Conservation (phyloP, 2,888 invertebrate species). For the Malthinus seriepunctatus region DNA sequence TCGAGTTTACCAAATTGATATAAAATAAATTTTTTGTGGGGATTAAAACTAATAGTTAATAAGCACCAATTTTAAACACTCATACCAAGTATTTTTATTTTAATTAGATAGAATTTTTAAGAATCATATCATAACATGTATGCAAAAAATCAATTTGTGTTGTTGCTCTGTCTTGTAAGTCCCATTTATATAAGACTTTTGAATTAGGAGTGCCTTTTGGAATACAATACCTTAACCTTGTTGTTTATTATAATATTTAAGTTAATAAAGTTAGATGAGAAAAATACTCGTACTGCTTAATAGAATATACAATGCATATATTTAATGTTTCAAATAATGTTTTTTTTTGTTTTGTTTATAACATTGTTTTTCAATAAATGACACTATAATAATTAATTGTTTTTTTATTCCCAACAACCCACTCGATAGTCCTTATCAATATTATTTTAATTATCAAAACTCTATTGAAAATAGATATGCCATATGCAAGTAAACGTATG, state of each 20-base stretch:
- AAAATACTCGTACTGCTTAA: conserved; percentile 32
- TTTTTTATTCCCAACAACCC: neutral
- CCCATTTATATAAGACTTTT: conserved; percentile 38
- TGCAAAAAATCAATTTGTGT: conserved; percentile 8
- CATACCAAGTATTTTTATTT: too few relatives aligned
- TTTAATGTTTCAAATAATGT: conserved; percentile 33
- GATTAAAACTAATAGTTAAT: too few relatives aligned
- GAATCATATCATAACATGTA: neutral
- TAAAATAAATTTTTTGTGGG: too few relatives aligned
- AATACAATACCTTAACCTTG: conserved; percentile 43
- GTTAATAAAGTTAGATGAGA: conserved; percentile 36
- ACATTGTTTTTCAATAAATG: conserved; percentile 51
- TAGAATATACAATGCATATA: conserved; percentile 29
- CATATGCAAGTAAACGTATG: too few relatives aligned
- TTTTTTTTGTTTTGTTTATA: conserved; percentile 43
- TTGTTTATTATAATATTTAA: conserved; percentile 38
- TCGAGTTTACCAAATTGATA: neutral
- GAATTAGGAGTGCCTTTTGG: conserved; percentile 53
- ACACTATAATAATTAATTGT: conserved; percentile 37
- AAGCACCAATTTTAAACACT: too few relatives aligned
- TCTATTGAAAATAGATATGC: too few relatives aligned
- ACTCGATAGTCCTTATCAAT: too few relatives aligned
- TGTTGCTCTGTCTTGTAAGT: conserved; percentile 27
- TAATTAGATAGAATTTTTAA: too few relatives aligned
- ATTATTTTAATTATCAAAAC: too few relatives aligned